A percentile compares a stretch with the other conserved stretches of the same genome.
These are phyloP conservation scores for Aphaenogaster ashmeadi DNA, from an alignment of 1,140 invertebrate species.

Conservation along the genomic window DNA sequence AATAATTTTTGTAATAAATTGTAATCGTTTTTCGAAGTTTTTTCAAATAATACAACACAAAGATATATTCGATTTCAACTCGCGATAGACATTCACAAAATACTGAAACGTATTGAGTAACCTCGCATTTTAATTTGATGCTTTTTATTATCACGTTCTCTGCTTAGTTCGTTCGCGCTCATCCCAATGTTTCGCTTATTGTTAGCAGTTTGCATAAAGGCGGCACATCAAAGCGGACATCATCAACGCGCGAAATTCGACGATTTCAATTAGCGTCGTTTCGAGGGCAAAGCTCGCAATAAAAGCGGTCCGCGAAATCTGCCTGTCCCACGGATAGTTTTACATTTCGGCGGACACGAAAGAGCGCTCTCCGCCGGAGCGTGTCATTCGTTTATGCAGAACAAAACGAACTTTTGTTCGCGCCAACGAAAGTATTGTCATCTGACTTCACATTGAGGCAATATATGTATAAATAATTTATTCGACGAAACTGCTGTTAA, in stretches of 20 bases:
- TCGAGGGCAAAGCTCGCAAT: conserved; percentile 72
- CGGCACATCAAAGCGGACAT: conserved; percentile 54
- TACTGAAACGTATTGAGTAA: conserved; percentile 33
- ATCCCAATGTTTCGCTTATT: conserved; percentile 48
- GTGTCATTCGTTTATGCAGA: conserved; percentile 67
- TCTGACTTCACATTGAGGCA: conserved; percentile 28
- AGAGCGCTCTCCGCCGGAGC: conserved; percentile 56
- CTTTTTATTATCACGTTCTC: conserved; percentile 44
- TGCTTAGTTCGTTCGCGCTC: conserved; percentile 39
- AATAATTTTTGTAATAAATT: conserved; percentile 37
- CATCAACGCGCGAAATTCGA: conserved; percentile 66
- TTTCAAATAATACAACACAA: background rate
- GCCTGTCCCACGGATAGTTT: conserved; percentile 67
- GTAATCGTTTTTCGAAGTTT: background rate
- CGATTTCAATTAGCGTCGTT: conserved; percentile 76
- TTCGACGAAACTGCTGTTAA: conserved; percentile 1
- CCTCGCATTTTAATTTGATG: conserved; percentile 48
- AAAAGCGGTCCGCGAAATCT: conserved; percentile 73
- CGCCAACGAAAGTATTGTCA: conserved; percentile 62
- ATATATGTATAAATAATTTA: conserved; percentile 39
- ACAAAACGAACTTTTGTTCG: conserved; percentile 61
- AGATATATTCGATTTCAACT: conserved; percentile 3
- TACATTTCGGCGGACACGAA: conserved; percentile 68
- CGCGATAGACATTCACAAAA: background rate
- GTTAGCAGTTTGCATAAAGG: conserved; percentile 50